Evolutionary conservation across 2,113 vertebrate genomes (phyloP).

Genomic region (Progne subis): DNA sequence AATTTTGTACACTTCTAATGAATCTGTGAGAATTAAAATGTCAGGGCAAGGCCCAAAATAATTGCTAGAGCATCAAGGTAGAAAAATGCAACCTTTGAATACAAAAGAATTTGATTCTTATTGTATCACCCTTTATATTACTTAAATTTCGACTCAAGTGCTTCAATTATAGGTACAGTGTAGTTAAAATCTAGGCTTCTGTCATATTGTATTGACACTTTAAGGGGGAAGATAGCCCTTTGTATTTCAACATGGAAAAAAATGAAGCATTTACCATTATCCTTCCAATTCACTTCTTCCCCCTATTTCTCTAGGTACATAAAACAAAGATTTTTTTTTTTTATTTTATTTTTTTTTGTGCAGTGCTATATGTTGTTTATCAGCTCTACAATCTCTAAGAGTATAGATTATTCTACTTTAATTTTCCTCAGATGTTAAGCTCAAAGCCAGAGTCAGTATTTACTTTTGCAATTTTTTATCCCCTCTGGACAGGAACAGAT

Average conservation of each 20-base stretch:
- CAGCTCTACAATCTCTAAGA: background rate
- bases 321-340: background rate
- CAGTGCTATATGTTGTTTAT: background rate
- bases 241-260: background rate
- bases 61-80: background rate
- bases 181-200: background rate
- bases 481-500: background rate
- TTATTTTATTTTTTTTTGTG: background rate
- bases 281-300: background rate
- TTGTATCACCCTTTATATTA: background rate
- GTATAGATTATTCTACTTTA: background rate
- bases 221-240: background rate
- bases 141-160: background rate
- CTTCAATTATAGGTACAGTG: background rate
- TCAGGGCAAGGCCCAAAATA: background rate
- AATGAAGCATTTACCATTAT: background rate
- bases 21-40: background rate
- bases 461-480: background rate
- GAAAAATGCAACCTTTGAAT: background rate
- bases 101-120: background rate
- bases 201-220: background rate
- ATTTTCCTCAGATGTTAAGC: background rate
- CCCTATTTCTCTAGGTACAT: rapidly evolving
- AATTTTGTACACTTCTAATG: background rate
- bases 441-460: background rate